Conservation (phyloP, 2,888 invertebrate species). For the Augochlorella aurata region DNA sequence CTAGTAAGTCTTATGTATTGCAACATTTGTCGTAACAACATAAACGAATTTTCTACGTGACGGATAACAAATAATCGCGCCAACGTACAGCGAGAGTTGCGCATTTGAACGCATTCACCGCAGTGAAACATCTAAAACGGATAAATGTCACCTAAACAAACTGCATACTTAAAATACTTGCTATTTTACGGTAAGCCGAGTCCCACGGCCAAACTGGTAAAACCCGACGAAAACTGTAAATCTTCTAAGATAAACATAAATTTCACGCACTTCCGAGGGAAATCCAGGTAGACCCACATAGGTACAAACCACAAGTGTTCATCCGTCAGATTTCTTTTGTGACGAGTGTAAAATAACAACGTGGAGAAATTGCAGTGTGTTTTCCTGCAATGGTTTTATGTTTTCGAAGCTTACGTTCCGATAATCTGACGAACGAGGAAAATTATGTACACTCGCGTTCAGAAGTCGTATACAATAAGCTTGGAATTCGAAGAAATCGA, state of each 20-base stretch:
- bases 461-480: too few species aligned
- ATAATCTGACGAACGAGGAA: background rate
- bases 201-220: background rate
- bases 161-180: background rate
- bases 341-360: background rate
- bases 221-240: constrained; percentile 17
- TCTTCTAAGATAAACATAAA: background rate
- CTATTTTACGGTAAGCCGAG: background rate
- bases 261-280: background rate
- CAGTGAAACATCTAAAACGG: background rate
- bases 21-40: too few species aligned
- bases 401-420: background rate
- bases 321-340: background rate
- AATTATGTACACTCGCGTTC: background rate
- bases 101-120: background rate
- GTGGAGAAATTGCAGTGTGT: background rate
- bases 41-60: too few species aligned
- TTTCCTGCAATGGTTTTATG: background rate
- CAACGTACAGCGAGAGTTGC: background rate
- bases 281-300: constrained; percentile 9
- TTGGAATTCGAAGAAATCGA: too few species aligned
- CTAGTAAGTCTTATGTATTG: too few species aligned
- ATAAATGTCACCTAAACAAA: background rate
- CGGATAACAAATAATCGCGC: too few species aligned
- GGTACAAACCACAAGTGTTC: background rate